These are phyloP conservation scores for Mustelus asterias DNA, from an alignment of 2,113 vertebrate species.

Conservation along the genomic window DNA sequence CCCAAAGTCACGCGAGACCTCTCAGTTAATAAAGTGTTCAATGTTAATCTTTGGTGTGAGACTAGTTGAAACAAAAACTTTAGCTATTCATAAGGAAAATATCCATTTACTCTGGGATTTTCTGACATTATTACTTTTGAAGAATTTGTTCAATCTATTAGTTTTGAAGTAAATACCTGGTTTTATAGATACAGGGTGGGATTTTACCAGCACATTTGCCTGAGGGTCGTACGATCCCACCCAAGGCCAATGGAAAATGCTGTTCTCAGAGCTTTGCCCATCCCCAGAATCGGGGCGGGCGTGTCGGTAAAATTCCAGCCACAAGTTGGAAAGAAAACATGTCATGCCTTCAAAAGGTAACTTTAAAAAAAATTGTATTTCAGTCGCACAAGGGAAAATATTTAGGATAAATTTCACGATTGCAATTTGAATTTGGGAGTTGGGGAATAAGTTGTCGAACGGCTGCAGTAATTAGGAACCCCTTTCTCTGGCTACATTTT, in stretches of 20 bases:
- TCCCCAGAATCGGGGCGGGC: too few relatives aligned
- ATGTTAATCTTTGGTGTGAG: slow-evolving; percentile 19
- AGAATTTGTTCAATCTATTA: neutral
- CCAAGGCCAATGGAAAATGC: too few relatives aligned
- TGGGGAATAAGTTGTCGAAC: neutral
- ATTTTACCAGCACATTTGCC: too few relatives aligned
- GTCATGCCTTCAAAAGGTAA: neutral
- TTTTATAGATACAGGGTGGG: neutral
- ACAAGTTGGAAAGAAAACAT: neutral
- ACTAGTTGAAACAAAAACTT: neutral
- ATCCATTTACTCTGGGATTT: neutral
- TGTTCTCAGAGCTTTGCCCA: too few relatives aligned
- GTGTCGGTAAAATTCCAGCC: too few relatives aligned
- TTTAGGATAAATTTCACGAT: neutral
- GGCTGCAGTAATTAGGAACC: too few relatives aligned
- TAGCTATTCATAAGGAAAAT: neutral
- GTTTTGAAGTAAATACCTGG: neutral
- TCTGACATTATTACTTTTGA: neutral
- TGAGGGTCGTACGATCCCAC: too few relatives aligned
- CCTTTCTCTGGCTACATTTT: neutral
- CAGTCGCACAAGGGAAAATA: neutral
- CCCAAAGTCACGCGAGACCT: neutral
- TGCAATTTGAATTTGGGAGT: neutral
- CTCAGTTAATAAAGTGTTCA: neutral
- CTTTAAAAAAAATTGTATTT: neutral